Evolutionary conservation across 2,113 vertebrate genomes (phyloP), one percentile per base, ranked within the genome.

Genomic region (Corydoras maculifer): DNA sequence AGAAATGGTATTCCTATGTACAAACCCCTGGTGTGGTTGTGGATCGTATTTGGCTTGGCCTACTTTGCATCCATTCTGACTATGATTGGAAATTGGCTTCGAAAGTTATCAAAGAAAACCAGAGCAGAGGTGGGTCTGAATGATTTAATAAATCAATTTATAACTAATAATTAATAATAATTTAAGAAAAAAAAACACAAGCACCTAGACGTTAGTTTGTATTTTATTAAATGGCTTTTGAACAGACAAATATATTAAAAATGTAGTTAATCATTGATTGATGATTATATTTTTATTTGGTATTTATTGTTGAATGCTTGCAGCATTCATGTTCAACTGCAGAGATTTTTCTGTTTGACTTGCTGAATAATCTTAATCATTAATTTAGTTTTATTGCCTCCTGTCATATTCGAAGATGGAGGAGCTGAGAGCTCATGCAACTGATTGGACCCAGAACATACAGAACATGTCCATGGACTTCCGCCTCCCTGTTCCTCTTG

Each of bases 31-130:
- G 93, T 94, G 77, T 92, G 90, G 90, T 83, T 95, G 80, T 96
- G 94, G 94, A 95, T 96, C 18, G 88, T 96, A 55, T 89, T 96
- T 0, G 94, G 94, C 65, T 80, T 96, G 51, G 93, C 94, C 63
- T 96, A 96, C 86, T 96, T 96, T n/a, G 94, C 94, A 49, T 94
- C 94, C 5, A 90, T 96, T 78, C 90, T 96, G 74, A 93, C 91
- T 68, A 95, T 95, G 92, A 94, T 96, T 12, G 92, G 87, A 53
- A 93, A 96, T 86, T 96, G 94, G 94, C 81, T 96, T 50, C 84
- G 88, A 55, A 92, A 90, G 10, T 83, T 96, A 77, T 93, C 93
- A 25, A 90, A 91, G 72, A 93, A 85, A 78, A 96, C 94, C 0
- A 87, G 92, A 1, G 93, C 92, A 31, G 93, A 96, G 93, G 94